These are phyloP conservation scores for Mizuhopecten yessoensis DNA, from an alignment of 1,140 invertebrate species.

Conservation along the genomic window DNA sequence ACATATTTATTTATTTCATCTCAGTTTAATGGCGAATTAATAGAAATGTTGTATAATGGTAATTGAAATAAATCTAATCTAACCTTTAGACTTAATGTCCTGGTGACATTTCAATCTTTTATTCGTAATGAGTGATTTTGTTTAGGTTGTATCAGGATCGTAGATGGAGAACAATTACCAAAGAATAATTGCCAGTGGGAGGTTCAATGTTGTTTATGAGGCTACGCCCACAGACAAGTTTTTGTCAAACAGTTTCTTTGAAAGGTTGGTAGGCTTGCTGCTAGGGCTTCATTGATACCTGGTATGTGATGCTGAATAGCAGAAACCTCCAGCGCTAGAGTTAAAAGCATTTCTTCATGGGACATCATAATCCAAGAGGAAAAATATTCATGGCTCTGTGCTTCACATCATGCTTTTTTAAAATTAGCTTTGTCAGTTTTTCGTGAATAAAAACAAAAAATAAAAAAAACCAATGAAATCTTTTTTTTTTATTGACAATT, in stretches of 20 bases:
- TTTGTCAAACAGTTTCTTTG: neutral
- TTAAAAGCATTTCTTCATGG: neutral
- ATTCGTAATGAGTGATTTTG: neutral
- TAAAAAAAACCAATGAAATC: too few species aligned
- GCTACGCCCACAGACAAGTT: neutral
- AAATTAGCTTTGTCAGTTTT: neutral
- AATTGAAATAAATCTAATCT: neutral
- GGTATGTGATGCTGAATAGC: neutral
- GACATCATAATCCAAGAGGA: neutral
- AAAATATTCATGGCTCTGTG: neutral
- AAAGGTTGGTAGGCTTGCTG: neutral
- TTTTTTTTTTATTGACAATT: too few species aligned
- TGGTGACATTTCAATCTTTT: constrained; percentile 17
- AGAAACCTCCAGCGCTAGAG: neutral
- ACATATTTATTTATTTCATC: neutral
- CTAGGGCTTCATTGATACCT: neutral
- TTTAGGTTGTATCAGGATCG: neutral
- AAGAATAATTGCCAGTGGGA: neutral
- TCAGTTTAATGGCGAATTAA: neutral
- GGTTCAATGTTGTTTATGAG: neutral
- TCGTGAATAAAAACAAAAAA: neutral
- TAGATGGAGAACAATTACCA: neutral
- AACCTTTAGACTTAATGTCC: constrained; percentile 16
- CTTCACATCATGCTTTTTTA: neutral
- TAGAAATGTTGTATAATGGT: neutral